Evolutionary conservation across 2,797 vertebrate genomes (phyloP).

Genomic region (Rousettus madagascariensis): DNA sequence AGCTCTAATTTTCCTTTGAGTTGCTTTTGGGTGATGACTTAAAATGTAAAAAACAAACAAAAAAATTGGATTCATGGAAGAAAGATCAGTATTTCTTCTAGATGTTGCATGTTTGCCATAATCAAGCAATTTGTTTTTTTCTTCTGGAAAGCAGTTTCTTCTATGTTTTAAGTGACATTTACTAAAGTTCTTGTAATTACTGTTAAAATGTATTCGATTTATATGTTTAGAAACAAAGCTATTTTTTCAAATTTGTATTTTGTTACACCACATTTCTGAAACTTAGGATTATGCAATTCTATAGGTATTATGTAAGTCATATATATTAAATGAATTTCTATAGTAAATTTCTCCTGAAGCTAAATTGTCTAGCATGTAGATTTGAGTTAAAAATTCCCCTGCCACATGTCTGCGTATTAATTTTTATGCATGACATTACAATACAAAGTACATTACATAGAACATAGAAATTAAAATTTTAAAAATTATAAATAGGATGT

Average conservation of each 20-base stretch:
- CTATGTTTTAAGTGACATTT: neutral
- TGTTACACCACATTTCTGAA: neutral
- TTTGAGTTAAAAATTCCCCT: neutral
- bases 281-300: neutral
- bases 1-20: neutral
- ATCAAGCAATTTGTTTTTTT: neutral
- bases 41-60: neutral
- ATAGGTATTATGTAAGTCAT: neutral
- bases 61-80: neutral
- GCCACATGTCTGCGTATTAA: neutral
- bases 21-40: neutral
- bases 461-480: neutral
- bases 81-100: constrained; percentile 1
- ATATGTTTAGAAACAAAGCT: neutral
- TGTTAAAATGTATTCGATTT: neutral
- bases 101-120: neutral
- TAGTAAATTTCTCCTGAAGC: neutral
- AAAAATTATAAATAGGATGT: neutral
- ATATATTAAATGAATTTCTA: neutral
- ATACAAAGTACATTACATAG: neutral
- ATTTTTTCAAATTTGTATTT: neutral
- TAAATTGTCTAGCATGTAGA: neutral
- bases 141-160: neutral
- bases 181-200: neutral
- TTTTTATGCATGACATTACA: neutral